Conservation (phyloP, 2,888 invertebrate genomes). For the Syrphus vitripennis region DNA sequence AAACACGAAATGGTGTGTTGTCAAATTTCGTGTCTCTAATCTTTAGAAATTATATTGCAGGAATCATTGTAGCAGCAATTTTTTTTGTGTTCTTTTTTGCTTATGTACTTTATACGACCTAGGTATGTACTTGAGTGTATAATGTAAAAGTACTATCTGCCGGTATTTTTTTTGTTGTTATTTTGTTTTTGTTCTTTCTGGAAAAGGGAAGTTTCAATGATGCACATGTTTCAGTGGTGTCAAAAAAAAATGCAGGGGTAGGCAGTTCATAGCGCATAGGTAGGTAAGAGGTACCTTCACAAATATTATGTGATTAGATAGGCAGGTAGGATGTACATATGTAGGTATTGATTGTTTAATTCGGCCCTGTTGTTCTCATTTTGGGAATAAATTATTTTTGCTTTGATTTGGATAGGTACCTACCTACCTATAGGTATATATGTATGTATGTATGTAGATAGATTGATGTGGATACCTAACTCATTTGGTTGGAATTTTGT, state of each 20-base stretch:
- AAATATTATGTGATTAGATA: background rate
- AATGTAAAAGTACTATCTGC: slow-evolving; percentile 26
- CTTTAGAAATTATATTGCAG: slow-evolving; percentile 2
- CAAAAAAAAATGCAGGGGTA: slow-evolving; percentile 33
- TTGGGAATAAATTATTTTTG: background rate
- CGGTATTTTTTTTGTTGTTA: slow-evolving; percentile 33
- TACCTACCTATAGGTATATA: background rate
- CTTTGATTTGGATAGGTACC: background rate
- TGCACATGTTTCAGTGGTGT: slow-evolving; percentile 43
- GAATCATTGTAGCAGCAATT: slow-evolving; percentile 6
- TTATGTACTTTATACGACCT: slow-evolving; percentile 5
- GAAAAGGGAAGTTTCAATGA: slow-evolving; percentile 17
- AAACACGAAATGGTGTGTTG: slow-evolving; percentile 45
- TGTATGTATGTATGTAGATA: too few species aligned
- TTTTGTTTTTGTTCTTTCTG: background rate
- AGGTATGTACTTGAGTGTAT: slow-evolving; percentile 1
- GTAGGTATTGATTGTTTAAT: slow-evolving; percentile 7
- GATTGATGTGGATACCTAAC: too few species aligned
- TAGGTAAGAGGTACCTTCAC: background rate
- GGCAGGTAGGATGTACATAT: too few species aligned
- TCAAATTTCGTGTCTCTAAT: slow-evolving; percentile 47
- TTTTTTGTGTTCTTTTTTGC: background rate
- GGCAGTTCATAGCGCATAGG: too few species aligned
- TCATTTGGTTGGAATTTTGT: too few species aligned
- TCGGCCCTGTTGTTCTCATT: background rate